Percentiles rank a stretch among this genome's conserved stretches.
phyloP scores from a whole-genome alignment of 2,113 vertebrate species.

The Salvelinus sp. region DNA sequence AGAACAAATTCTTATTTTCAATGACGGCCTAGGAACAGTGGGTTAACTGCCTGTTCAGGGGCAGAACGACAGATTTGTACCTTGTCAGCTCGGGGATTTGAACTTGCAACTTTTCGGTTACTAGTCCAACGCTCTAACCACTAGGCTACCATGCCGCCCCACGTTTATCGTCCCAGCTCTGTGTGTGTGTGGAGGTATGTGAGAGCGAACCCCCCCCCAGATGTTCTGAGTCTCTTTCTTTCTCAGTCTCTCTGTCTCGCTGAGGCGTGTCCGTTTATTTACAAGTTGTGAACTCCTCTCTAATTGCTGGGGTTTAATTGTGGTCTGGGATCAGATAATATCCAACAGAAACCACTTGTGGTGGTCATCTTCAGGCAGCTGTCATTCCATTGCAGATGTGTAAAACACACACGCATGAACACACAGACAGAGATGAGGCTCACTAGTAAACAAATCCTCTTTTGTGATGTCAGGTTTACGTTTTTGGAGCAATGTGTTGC shows the following conservation, averaged over 20 bases:
- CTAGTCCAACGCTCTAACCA: too few relatives aligned
- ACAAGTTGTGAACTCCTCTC: conserved; percentile 35
- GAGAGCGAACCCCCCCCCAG: background rate
- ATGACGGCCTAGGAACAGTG: too few relatives aligned
- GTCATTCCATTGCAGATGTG: conserved; percentile 29
- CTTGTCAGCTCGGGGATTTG: too few relatives aligned
- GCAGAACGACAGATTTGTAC: too few relatives aligned
- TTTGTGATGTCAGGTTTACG: too few relatives aligned
- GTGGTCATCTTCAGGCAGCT: conserved; percentile 32
- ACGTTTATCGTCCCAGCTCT: too few relatives aligned
- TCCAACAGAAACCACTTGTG: conserved; percentile 49
- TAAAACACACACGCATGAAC: conserved; percentile 22
- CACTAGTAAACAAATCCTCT: conserved; percentile 4
- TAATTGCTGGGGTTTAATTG: conserved; percentile 46
- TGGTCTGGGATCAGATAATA: conserved; percentile 48
- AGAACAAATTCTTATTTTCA: too few relatives aligned
- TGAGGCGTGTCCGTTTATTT: conserved; percentile 40
- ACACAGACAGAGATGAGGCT: conserved; percentile 12
- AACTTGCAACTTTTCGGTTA: too few relatives aligned
- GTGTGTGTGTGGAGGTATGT: background rate
- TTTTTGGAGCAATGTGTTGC: too few relatives aligned
- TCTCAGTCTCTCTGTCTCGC: conserved; percentile 22
- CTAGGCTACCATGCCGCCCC: too few relatives aligned
- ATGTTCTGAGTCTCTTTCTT: background rate
- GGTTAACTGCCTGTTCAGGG: too few relatives aligned